Base-by-base conservation (phyloP, 2,888 invertebrate species). In the Trilocha varians region DNA sequence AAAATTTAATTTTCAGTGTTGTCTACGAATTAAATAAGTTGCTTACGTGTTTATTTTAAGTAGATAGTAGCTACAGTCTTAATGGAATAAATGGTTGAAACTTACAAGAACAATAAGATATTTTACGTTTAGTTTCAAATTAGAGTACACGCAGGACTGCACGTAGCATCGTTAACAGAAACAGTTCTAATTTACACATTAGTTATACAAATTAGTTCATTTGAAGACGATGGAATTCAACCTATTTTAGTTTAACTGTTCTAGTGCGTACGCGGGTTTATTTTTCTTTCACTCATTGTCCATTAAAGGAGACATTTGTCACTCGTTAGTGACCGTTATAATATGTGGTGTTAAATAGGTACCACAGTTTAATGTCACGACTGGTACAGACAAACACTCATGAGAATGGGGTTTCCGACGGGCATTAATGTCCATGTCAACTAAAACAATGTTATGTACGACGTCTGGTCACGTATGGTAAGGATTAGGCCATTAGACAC, bases 391-490 rank as follows among this genome's bases (percentile, higher is more conserved):
- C 57, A 57, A 60, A 63, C 57, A 58, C 62, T 65, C 65, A 68
- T 64, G 66, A 65, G 59, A 53, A 52, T 59, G 50, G 55, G 46
- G 55, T 57, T 62, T 55, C 59, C 52, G 50, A 50, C 43, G 39
- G 47, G 40, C 48, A 52, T 52, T 64, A 68, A 68, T 59, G 62
- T 57, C 55, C 57, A 57, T 60, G 62, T 56, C 55, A 55, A 48
- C 51, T 55, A 53, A n/a, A 60, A 65, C 62, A 60, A 59, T 52
- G 57, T 38, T 15, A 25, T 11, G 25, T 25, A 25, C 25, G 11
- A 25, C 11, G 25, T 25, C 11, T 11, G 25, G 11, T 25, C 3
- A 25, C 25, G 2, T 25, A 25, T 11, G 2, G 6, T 25, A 25
- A 3, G 2, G 3, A n/a, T n/a, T n/a, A n/a, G n/a, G n/a, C n/a